Evolutionary conservation across 2,888 invertebrate genomes (phyloP), one percentile per base, ranked within the genome.

Genomic region (Eutolmus rufibarbis): DNA sequence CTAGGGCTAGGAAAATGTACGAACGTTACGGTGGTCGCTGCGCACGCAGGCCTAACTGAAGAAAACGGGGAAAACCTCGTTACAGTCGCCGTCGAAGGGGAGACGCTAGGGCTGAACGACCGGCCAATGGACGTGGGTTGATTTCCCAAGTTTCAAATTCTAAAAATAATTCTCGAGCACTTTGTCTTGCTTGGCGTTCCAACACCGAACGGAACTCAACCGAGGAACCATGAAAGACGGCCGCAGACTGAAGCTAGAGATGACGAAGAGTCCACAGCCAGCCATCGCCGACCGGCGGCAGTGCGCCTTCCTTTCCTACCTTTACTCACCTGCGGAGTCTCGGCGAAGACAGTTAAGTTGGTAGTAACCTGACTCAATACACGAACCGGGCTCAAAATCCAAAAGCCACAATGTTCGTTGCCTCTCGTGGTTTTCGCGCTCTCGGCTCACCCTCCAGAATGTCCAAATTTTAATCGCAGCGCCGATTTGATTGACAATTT

Each of bases 221-320:
- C 85, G 23, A 74, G 56, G 85, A 74, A 85, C 74, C 43, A 43
- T 85, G 85, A 74, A 74, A 37, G 82, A 57, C 82, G 57, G 37
- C 56, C 82, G 74, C 74, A 85, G 85, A 85, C 85, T 85, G 85
- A 85, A 74, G 31, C 85, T 74, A 74, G 74, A 16, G 23, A 74
- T 85, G 85, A 74, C 74, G 74, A 43, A 23, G 85, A 85, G 85
- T 37, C 40, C 37, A 5, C 43, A 16, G 28, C 7, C 46, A 85
- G 74, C 82, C 82, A 82, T 66, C 82, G 23, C 28, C 19, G 31
- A 14, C 3, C 14, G 14, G 14, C 43, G 43, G 16, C 40, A 34
- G 76, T 37, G 19, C 16, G 43, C 78, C 78, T 78, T 19, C 81
- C 43, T 40, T 78, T 40, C 40, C 66, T 82, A 82, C 82, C 82